Evolutionary conservation across 1,140 invertebrate genomes (phyloP), one percentile per base, ranked within the genome.

Genomic region (Megalonaias nervosa): DNA sequence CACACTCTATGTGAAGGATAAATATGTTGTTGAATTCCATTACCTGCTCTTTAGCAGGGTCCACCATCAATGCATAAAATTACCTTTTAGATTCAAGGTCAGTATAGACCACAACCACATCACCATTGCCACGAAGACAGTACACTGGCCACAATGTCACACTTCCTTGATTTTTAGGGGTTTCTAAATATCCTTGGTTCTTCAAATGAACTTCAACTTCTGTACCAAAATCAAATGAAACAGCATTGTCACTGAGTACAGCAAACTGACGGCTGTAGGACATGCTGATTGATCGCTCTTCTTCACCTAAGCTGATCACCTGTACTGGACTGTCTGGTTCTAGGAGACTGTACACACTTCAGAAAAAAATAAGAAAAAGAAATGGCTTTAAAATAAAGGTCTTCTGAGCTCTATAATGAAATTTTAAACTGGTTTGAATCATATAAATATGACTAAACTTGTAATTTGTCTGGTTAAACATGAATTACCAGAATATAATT

Each of bases 91-190:
- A 48, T 48, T 48, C 38, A 93, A 93, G 55, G 91, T 89, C 80
- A 94, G 91, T 77, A 93, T 92, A 85, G 93, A 94, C 74, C 5
- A 88, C 70, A 57, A 86, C 26, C 1, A 97, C 93, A 82, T 95
- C 94, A 15, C 96, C 96, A 89, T 96, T 96, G 14, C 95, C 96
- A 66, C 93, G 92, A n/a, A 98, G 91, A 71, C 97, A 92, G 23
- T 95, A 93, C 61, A 97, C 93, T 0, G 94, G 94, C 93, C 95
- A 96, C 11, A 94, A 91, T 12, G 93, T 66, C 14, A 71, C 62
- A 65, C 15, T 77, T 64, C 38, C 73, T 38, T 38, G 69, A 31
- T 55, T 16, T 57, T 59, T 72, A 12, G 64, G 11, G 19, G 38
- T 59, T 64, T 71, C 38, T 61, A 58, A 48, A 23, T 31, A 77